These are phyloP conservation scores for Okamejei kenojei DNA, from an alignment of 2,797 vertebrate species.

Conservation along the genomic window DNA sequence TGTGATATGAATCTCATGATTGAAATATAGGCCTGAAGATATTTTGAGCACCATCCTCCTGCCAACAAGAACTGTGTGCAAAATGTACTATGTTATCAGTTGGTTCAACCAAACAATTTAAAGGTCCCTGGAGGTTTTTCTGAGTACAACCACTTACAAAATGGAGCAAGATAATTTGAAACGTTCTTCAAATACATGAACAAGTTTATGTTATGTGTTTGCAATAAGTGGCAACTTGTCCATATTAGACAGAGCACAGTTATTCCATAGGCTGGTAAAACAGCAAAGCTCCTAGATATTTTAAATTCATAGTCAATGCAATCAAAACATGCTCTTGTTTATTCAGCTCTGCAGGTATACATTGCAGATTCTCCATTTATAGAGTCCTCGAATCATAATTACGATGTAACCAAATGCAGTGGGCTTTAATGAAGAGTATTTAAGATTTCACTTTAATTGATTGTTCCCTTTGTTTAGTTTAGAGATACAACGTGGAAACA, in stretches of 20 bases:
- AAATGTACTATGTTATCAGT: background rate
- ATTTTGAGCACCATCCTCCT: background rate
- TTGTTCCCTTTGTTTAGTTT: no score
- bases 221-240: background rate
- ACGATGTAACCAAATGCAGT: background rate
- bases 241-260: background rate
- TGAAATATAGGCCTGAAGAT: background rate
- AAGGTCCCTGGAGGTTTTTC: background rate
- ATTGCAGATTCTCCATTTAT: background rate
- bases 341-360: background rate
- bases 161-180: background rate
- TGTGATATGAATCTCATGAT: background rate
- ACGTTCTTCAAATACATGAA: background rate
- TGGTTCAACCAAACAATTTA: background rate
- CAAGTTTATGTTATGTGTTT: background rate
- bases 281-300: background rate
- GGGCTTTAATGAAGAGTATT: background rate
- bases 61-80: background rate
- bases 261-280: background rate
- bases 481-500: no score
- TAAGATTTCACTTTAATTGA: background rate
- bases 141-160: background rate
- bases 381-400: background rate
- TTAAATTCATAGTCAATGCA: background rate
- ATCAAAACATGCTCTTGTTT: background rate